Evolutionary conservation across 2,797 vertebrate genomes (phyloP).

Genomic region (Gallinago solitaria): DNA sequence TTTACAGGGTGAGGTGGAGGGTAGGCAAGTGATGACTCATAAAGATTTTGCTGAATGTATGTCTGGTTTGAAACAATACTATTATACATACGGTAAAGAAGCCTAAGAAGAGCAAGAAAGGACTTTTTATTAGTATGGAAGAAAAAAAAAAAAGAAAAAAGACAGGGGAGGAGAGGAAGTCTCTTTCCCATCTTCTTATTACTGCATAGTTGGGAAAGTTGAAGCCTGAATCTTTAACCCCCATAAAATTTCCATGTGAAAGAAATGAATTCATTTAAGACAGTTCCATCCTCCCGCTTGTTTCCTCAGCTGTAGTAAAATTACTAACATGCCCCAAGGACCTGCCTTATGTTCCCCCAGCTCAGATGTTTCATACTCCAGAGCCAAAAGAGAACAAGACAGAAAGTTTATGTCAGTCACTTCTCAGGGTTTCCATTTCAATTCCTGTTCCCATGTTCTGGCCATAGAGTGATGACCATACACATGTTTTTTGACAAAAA

Average conservation of each 20-base stretch:
- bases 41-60: neutral
- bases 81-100: neutral
- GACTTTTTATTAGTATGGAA: neutral
- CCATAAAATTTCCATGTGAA: neutral
- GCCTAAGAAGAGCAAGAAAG: neutral
- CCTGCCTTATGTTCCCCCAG: neutral
- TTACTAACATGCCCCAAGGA: neutral
- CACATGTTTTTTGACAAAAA: neutral
- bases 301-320: neutral
- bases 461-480: neutral
- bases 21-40: neutral
- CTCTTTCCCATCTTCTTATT: neutral
- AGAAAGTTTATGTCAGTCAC: neutral
- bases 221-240: neutral
- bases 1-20: neutral
- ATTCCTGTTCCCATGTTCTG: neutral
- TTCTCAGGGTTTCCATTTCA: neutral
- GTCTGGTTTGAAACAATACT: neutral
- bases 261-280: neutral
- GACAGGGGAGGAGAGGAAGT: neutral
- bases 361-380: neutral
- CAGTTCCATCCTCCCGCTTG: neutral
- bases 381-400: neutral
- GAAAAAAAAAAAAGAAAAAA: neutral
- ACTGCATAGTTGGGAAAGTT: neutral